Percentiles rank a stretch among this genome's conserved stretches.
phyloP scores from a whole-genome alignment of 2,888 invertebrate species.

The Lottia gigantea region DNA sequence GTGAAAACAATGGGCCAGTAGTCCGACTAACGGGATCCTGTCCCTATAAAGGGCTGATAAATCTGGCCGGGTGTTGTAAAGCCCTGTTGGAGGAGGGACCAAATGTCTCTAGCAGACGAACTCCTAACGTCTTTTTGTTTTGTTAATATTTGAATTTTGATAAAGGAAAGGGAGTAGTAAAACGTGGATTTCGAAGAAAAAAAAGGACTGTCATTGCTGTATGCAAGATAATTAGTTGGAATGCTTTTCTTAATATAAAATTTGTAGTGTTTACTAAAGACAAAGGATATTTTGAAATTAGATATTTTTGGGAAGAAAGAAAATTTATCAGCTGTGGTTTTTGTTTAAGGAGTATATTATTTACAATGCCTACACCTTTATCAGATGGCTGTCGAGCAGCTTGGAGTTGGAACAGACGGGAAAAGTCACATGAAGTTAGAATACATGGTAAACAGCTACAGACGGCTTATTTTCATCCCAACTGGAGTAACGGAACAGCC shows the following conservation, averaged over 20 bases:
- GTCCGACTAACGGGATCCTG: background rate
- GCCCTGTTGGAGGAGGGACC: background rate
- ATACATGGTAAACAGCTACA: conserved; percentile 68
- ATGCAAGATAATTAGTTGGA: no score
- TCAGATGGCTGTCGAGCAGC: conserved; percentile 74
- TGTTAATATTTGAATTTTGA: no score
- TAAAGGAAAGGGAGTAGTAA: no score
- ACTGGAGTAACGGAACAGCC: conserved; percentile 81
- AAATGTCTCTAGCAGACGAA: background rate
- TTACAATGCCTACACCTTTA: conserved; percentile 36
- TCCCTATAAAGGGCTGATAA: conserved; percentile 6
- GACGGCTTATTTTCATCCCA: conserved; percentile 80
- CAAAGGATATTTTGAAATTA: no score
- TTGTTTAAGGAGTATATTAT: conserved; percentile 18
- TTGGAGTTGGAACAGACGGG: conserved; percentile 78
- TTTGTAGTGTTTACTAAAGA: no score
- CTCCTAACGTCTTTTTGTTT: background rate
- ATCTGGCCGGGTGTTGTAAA: background rate
- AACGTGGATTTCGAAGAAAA: no score
- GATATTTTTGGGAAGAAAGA: no score
- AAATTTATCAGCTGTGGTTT: no score
- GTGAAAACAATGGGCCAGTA: conserved; percentile 13
- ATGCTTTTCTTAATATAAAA: no score
- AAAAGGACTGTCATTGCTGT: no score
- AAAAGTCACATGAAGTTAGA: conserved; percentile 72